Base-by-base conservation (phyloP, 2,888 invertebrate genomes). In the Leucophora obtusa region DNA sequence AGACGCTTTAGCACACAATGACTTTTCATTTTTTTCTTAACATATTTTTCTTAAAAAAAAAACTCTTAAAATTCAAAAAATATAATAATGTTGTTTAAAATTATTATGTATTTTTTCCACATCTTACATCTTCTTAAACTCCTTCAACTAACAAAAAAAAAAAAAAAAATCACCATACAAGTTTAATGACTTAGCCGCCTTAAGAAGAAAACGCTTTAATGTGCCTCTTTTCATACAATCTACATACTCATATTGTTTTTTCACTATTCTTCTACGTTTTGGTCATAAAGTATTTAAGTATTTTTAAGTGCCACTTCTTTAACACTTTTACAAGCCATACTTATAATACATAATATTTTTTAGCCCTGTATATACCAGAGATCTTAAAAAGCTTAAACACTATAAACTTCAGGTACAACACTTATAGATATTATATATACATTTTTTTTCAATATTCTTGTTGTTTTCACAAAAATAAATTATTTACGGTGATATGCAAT, bases 401-500 rank as follows among this genome's bases (percentile, higher is more conserved):
- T 9, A 35, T n/a, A 28, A 28, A 50, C 24, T 50, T 50, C 50
- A 11, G 8, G n/a, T 24, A 24, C 21, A 18, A 38, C 60, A 51
- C 54, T 54, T 47, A 47, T n/a, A 3, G 0, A 47, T 11, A 38
- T n/a, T n/a, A n/a, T n/a, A n/a, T n/a, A n/a, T n/a, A 38, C 1
- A 1, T 38, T 14, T 47, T 47, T 47, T 47, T 47, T 47, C 10
- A 38, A 47, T 47, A 47, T 47, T 38, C 14, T 47, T 47, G 4
- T 47, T 47, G 43, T n/a, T 47, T 47, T 47, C 43, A 60, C n/a
- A 56, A 35, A 38, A 66, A 70, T 71, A 85, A 86, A 87, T 87
- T 87, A 87, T 87, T 87, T 86, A 87, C 84, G 84, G 85, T 87
- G 87, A 87, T 87, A 83, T 86, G 87, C 86, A 87, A 85, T 83